phyloP scores from a whole-genome alignment of 2,888 invertebrate species.

The Orthonychiurus folsomi region DNA sequence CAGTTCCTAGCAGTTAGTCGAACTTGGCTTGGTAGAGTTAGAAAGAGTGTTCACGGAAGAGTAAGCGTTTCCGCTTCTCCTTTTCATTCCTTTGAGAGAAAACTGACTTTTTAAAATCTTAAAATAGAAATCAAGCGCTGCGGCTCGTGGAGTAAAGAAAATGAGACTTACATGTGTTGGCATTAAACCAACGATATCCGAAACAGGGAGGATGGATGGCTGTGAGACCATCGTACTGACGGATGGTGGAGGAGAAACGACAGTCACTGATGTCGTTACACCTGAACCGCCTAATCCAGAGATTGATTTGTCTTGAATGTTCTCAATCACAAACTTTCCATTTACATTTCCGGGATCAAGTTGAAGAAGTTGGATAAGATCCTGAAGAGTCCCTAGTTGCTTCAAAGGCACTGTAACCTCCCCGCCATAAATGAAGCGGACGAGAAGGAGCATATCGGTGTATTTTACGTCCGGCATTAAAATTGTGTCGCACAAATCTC shows the following conservation, averaged over 20 bases:
- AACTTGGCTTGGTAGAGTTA: too few species aligned
- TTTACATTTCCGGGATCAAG: slow-evolving; percentile 39
- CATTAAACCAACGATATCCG: slow-evolving; percentile 22
- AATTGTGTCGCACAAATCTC: slow-evolving; percentile 27
- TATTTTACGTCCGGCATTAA: slow-evolving; percentile 38
- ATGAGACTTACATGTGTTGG: slow-evolving; percentile 26
- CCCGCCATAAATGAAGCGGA: slow-evolving; percentile 39
- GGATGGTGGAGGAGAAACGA: not conserved
- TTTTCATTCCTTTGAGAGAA: slow-evolving; percentile 6
- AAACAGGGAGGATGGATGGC: not conserved
- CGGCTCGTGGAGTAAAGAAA: not conserved
- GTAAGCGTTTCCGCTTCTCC: not conserved
- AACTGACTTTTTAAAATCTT: not conserved
- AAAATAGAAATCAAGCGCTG: not conserved
- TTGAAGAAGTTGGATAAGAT: slow-evolving; percentile 37
- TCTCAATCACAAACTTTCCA: slow-evolving; percentile 39
- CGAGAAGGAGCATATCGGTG: slow-evolving; percentile 37
- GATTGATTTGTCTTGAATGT: slow-evolving; percentile 37
- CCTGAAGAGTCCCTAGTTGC: slow-evolving; percentile 39
- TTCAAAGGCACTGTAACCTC: slow-evolving; percentile 39
- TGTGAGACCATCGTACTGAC: not conserved
- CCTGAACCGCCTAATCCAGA: slow-evolving; percentile 26
- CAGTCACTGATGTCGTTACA: slow-evolving; percentile 22
- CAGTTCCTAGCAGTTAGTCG: too few species aligned
- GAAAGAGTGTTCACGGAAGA: too few species aligned